Evolutionary conservation across 1,140 invertebrate species (phyloP), one percentile per base, ranked within the genome.

Genomic region (Pseudoatta argentina): DNA sequence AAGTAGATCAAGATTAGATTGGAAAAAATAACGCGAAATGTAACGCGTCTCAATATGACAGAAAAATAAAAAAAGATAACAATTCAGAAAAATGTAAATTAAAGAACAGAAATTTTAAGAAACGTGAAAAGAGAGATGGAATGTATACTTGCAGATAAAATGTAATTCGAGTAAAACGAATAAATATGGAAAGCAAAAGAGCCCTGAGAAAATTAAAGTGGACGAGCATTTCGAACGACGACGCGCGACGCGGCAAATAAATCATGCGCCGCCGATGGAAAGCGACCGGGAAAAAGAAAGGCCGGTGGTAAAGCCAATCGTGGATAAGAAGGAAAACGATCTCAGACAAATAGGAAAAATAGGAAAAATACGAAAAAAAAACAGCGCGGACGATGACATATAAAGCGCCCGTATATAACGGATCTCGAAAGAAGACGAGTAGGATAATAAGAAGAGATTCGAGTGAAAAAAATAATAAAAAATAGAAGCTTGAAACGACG

Each of bases 281-380:
- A 81, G n/a, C 14, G 14, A 14, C 16, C 1, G n/a, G 27, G 18
- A 66, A 51, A 48, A 48, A 14, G 61, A 12, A n/a, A 48, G 27
- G 2, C 14, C 14, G 16, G 34, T 18, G 30, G 39, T 57, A 82
- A 78, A 88, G 76, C 55, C 55, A 66, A 82, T 72, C 55, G 39
- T 39, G 24, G 67, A 16, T 55, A 27, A 83, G 67, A 61, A 61
- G 39, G 69, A 83, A 61, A 61, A 83, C 39, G 69, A 61, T 83
- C 59, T 75, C 39, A 73, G 55, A 67, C 24, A 83, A 83, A 83
- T 83, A 61, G 79, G 14, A 75, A 75, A 83, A 83, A 83, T 83
- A 61, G 79, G 14, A 75, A 75, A 75, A 83, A 83, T 75, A 75
- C 69, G 69, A 14, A 21, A 83, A 21, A 21, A 39, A 83, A 59